Evolutionary conservation across 2,113 vertebrate genomes (phyloP).

Genomic region (Riparia riparia): DNA sequence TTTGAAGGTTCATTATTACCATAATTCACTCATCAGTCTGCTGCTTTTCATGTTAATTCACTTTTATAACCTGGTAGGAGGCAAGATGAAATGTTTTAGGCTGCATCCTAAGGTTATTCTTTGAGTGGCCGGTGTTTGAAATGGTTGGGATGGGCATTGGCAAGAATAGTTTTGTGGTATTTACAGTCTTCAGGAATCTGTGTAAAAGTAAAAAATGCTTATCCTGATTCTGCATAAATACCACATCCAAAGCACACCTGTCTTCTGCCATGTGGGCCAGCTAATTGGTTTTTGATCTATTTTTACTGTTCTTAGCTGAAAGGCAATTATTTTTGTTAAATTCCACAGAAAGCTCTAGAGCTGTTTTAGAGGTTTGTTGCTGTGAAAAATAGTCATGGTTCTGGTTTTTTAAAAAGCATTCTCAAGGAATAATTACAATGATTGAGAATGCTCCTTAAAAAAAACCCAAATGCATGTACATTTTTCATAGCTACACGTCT

Average conservation of each 20-base stretch:
- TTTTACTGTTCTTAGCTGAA: constrained; percentile 64
- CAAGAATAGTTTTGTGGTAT: not conserved
- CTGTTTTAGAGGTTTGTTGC: constrained; percentile 47
- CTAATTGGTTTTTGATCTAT: constrained; percentile 70
- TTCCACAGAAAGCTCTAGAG: constrained; percentile 56
- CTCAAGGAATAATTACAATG: constrained; percentile 56
- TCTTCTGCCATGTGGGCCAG: constrained; percentile 56
- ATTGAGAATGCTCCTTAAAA: constrained; percentile 51
- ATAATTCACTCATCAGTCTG: constrained; percentile 19
- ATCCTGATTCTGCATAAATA: constrained; percentile 40
- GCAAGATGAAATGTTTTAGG: not conserved
- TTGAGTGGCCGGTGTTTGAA: not conserved
- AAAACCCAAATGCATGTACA: not conserved
- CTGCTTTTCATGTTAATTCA: constrained; percentile 14
- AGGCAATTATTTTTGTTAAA: constrained; percentile 37
- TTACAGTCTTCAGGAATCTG: constrained; percentile 35
- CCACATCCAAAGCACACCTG: constrained; percentile 63
- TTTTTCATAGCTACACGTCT: constrained; percentile 31
- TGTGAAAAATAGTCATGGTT: constrained; percentile 47
- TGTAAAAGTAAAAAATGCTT: constrained; percentile 27
- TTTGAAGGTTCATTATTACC: constrained; percentile 21
- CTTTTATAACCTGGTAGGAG: not conserved
- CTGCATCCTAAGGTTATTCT: not conserved
- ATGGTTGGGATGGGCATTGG: not conserved
- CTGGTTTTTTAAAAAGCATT: constrained; percentile 41